Conservation (phyloP, 2,888 invertebrate species). For the Trichopria drosophilae region DNA sequence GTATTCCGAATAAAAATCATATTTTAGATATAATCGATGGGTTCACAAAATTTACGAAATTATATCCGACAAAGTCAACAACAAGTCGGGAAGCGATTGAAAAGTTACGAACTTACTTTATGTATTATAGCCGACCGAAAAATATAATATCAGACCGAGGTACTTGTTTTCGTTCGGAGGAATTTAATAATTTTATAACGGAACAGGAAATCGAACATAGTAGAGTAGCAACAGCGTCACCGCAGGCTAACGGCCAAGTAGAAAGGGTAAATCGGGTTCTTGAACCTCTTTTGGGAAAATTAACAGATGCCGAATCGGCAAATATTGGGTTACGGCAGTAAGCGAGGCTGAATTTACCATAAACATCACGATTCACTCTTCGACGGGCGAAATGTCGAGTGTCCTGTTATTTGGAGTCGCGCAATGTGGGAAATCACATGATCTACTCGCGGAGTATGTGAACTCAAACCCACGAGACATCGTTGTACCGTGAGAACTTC, state of each 20-base stretch:
- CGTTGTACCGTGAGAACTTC: too few species aligned
- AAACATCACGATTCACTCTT: constrained; percentile 30
- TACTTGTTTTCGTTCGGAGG: constrained; percentile 24
- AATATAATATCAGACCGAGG: constrained; percentile 30
- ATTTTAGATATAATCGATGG: constrained; percentile 25
- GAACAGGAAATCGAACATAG: constrained; percentile 15
- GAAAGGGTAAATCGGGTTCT: constrained; percentile 28
- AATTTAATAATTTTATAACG: constrained; percentile 23
- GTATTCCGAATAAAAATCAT: constrained; percentile 14
- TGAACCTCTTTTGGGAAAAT: constrained; percentile 18
- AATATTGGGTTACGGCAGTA: constrained; percentile 24
- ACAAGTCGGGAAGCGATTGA: constrained; percentile 21
- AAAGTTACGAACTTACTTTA: constrained; percentile 11
- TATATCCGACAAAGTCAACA: constrained; percentile 22
- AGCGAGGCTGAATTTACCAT: constrained; percentile 24
- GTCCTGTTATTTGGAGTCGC: too few species aligned
- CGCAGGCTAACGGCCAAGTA: constrained; percentile 35
- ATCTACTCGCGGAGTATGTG: too few species aligned
- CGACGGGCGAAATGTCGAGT: constrained; percentile 40
- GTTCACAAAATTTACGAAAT: constrained; percentile 28
- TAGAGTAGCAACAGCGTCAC: constrained; percentile 26
- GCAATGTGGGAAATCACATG: constrained; percentile 32
- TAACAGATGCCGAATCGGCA: constrained; percentile 9
- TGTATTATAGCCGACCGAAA: constrained; percentile 19
- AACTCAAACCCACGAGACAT: too few species aligned